Evolutionary conservation across 2,113 vertebrate species (phyloP).

Genomic region (Alces alces): DNA sequence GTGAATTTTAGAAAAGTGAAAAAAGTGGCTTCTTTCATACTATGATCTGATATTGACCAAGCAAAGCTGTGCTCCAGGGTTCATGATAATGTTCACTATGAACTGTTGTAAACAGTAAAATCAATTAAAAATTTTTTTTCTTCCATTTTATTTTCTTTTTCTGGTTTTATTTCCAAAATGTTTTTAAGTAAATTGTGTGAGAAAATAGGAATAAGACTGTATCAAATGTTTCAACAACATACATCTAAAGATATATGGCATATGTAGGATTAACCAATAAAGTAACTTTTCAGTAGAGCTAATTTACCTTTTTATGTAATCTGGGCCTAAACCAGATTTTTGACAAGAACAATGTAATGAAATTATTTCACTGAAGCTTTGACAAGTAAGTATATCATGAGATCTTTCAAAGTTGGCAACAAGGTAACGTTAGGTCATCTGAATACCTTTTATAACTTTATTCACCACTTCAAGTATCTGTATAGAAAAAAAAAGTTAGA

Average conservation of each 20-base stretch:
- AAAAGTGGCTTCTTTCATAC: background rate
- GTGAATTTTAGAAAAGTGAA: background rate
- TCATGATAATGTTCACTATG: background rate
- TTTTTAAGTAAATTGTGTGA: background rate
- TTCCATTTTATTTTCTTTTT: background rate
- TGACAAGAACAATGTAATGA: background rate
- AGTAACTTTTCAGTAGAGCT: background rate
- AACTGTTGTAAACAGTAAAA: background rate
- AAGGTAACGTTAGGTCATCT: background rate
- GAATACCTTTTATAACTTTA: background rate
- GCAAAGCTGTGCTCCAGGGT: background rate
- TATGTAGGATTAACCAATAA: background rate
- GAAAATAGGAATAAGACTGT: background rate
- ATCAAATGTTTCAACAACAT: background rate
- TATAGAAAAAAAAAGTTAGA: background rate
- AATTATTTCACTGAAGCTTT: conserved; percentile 11
- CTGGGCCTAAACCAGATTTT: background rate
- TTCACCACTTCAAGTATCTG: background rate
- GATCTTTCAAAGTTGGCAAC: background rate
- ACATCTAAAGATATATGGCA: background rate
- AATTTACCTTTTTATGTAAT: background rate
- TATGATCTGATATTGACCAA: background rate
- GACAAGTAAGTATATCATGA: background rate
- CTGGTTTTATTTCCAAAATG: background rate
- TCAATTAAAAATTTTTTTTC: background rate